Conservation (phyloP, 1,140 invertebrate species). For the Drosophila auraria region DNA sequence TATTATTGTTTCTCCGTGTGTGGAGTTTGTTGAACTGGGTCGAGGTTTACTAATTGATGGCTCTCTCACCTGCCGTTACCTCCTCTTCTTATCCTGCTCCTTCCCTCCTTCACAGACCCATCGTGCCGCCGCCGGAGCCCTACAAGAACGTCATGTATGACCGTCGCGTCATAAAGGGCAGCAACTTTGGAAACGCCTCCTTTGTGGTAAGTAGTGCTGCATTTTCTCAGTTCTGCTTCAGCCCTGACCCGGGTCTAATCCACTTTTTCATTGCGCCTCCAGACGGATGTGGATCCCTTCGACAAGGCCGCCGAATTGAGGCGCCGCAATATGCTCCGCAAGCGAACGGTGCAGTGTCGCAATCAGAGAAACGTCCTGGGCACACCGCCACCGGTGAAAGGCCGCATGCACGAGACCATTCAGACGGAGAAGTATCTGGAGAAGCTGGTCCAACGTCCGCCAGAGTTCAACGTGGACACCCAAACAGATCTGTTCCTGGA, state of each 20-base stretch:
- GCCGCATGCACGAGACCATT: slow-evolving; percentile 92
- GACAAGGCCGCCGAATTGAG: slow-evolving; percentile 86
- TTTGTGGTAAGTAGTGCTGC: slow-evolving; percentile 60
- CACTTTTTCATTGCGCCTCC: slow-evolving; percentile 21
- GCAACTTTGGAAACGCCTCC: slow-evolving; percentile 87
- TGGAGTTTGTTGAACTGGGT: slow-evolving; percentile 66
- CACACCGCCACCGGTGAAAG: slow-evolving; percentile 90
- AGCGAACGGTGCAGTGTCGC: slow-evolving; percentile 85
- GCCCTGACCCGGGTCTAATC: slow-evolving; percentile 66
- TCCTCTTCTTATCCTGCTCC: slow-evolving; percentile 18
- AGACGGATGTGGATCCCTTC: slow-evolving; percentile 79
- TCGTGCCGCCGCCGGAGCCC: slow-evolving; percentile 84
- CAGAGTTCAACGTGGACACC: slow-evolving; percentile 90
- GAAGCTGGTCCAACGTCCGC: slow-evolving; percentile 90
- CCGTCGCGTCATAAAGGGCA: slow-evolving; percentile 92
- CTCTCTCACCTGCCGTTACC: slow-evolving; percentile 16
- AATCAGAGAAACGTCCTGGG: slow-evolving; percentile 86
- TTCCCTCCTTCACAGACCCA: slow-evolving; percentile 51
- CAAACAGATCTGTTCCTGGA: slow-evolving; percentile 95
- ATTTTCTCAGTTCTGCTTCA: slow-evolving; percentile 12
- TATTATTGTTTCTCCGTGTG: slow-evolving; percentile 11
- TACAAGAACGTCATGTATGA: slow-evolving; percentile 95
- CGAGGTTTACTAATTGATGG: slow-evolving; percentile 74
- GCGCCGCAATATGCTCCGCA: slow-evolving; percentile 86
- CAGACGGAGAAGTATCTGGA: slow-evolving; percentile 96